Evolutionary conservation across 2,888 invertebrate genomes (phyloP).

Genomic region (Perdita meconis): DNA sequence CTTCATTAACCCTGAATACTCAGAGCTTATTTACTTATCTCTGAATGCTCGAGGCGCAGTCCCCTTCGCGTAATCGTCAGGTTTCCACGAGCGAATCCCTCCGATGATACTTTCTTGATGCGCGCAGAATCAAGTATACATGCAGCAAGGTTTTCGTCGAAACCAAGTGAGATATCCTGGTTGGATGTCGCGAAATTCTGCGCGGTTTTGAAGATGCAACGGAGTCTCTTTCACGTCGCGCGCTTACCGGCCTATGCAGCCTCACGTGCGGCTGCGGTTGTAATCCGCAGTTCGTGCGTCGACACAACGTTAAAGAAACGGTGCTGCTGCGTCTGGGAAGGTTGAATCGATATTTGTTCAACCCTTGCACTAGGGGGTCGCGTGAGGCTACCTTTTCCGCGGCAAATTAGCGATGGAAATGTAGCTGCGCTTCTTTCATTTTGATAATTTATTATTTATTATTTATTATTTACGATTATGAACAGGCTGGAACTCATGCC

Average conservation of each 20-base stretch:
- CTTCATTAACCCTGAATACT: conserved; percentile 4
- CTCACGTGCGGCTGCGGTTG: conserved; percentile 45
- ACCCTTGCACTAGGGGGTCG: conserved; percentile 6
- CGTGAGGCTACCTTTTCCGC: conserved; percentile 7
- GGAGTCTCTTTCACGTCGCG: conserved; percentile 30
- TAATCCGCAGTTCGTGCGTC: conserved; percentile 41
- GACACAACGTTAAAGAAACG: conserved; percentile 13
- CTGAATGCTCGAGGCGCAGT: conserved; percentile 1
- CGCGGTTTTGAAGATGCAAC: conserved; percentile 11
- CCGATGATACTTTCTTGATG: neutral
- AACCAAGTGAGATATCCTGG: neutral
- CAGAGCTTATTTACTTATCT: conserved; percentile 8
- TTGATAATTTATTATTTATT: too few species aligned
- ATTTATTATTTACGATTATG: too few species aligned
- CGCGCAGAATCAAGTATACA: neutral
- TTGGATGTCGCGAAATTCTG: neutral
- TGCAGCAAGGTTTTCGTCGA: conserved; percentile 2
- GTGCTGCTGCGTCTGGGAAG: conserved; percentile 37
- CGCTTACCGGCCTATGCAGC: conserved; percentile 36
- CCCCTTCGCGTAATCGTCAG: neutral
- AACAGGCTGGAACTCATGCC: too few species aligned
- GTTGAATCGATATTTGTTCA: conserved; percentile 53
- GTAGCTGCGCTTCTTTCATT: too few species aligned
- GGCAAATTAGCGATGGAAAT: conserved; percentile 3
- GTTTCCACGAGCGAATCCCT: neutral